phyloP scores from a whole-genome alignment of 2,797 vertebrate species.

The Tapera naevia region DNA sequence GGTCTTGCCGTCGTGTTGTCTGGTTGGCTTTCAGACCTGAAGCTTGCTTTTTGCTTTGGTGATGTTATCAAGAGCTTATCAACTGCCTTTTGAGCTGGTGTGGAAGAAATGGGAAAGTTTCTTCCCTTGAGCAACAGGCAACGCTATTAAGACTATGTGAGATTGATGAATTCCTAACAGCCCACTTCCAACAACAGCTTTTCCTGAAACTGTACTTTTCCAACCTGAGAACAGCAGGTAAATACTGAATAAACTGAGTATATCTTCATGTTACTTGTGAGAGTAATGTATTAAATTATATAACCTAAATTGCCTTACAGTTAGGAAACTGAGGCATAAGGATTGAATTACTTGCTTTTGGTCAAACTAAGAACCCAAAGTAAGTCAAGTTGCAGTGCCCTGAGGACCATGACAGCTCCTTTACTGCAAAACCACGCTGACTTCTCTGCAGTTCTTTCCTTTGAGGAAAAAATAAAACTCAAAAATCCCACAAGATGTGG shows the following conservation, averaged over 20 bases:
- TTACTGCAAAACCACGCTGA: background rate
- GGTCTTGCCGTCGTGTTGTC: background rate
- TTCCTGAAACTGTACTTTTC: background rate
- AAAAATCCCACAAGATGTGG: background rate
- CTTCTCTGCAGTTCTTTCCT: background rate
- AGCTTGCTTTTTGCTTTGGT: background rate
- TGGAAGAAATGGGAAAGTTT: background rate
- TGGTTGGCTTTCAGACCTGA: background rate
- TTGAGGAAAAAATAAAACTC: background rate
- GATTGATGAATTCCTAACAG: background rate
- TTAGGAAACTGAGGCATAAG: background rate
- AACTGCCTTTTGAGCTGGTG: background rate
- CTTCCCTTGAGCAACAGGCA: background rate
- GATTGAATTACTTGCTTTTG: background rate
- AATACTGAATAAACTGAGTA: background rate
- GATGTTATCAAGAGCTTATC: background rate
- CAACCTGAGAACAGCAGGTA: background rate
- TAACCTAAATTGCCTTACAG: background rate
- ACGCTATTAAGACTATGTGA: background rate
- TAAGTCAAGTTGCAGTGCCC: background rate
- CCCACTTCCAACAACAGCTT: background rate
- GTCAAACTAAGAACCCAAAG: background rate
- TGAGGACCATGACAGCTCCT: background rate
- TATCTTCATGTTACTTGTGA: background rate
- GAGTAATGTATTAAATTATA: background rate